These are phyloP conservation scores for Protobothrops flavoviridis DNA, from an alignment of 2,113 vertebrate genomes.

Conservation along the genomic window DNA sequence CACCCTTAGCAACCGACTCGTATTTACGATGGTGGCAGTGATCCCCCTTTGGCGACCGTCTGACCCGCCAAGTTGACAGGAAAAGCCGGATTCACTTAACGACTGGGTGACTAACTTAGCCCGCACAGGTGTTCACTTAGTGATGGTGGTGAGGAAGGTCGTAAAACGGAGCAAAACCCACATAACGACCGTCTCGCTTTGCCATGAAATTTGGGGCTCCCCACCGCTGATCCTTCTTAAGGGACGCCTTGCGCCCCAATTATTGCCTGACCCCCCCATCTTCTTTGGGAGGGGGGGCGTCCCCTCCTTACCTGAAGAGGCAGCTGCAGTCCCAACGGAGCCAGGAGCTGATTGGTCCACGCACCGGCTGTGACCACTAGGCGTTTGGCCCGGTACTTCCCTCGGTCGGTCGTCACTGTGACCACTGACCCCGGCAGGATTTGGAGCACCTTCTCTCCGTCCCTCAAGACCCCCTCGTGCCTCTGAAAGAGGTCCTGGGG, in stretches of 20 bases:
- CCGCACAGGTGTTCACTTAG: too few relatives aligned
- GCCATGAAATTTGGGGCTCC: not conserved
- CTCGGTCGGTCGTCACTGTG: constrained; percentile 71
- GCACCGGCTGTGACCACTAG: constrained; percentile 84
- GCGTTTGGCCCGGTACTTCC: constrained; percentile 74
- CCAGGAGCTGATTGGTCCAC: constrained; percentile 80
- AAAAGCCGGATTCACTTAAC: not conserved
- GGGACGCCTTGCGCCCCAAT: not conserved
- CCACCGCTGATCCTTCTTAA: too few relatives aligned
- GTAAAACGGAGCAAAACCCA: too few relatives aligned
- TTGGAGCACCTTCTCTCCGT: constrained; percentile 80
- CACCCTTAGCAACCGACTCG: too few relatives aligned
- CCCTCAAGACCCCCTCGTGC: constrained; percentile 75
- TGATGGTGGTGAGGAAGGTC: too few relatives aligned
- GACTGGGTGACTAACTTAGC: too few relatives aligned
- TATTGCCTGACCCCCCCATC: rapidly evolving
- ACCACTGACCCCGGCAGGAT: constrained; percentile 77
- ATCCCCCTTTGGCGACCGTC: too few relatives aligned
- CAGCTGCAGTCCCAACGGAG: constrained; percentile 73
- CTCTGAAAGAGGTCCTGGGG: constrained; percentile 73
- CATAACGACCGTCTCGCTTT: too few relatives aligned
- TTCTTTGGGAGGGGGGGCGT: not conserved
- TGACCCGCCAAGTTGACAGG: too few relatives aligned
- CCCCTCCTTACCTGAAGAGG: constrained; percentile 80
- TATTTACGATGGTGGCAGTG: too few relatives aligned